Conservation (phyloP, 2,797 vertebrate species). For the Macropodus opercularis region DNA sequence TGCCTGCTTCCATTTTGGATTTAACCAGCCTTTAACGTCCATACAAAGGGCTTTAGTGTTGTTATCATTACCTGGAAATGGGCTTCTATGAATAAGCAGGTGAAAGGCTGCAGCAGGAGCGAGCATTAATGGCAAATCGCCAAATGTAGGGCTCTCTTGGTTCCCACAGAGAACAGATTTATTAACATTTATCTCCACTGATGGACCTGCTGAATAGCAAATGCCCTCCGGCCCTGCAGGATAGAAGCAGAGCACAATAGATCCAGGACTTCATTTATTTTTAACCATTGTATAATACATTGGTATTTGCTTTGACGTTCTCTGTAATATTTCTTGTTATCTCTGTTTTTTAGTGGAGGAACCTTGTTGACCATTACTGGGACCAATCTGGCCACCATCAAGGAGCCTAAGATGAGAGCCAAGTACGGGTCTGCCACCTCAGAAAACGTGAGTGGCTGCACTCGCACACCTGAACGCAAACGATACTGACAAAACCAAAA, state of each 20-base stretch:
- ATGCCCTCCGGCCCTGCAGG: constrained; percentile 8
- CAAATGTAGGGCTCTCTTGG: constrained; percentile 54
- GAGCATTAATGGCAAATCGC: constrained; percentile 57
- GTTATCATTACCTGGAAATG: constrained; percentile 63
- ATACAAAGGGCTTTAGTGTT: constrained; percentile 48
- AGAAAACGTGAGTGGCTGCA: constrained; percentile 87
- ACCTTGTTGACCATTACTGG: constrained; percentile 91
- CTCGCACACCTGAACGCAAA: constrained; percentile 27
- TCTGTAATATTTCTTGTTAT: constrained; percentile 12
- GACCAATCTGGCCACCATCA: constrained; percentile 93
- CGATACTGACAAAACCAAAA: constrained; percentile 46
- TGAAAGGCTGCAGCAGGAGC: constrained; percentile 47
- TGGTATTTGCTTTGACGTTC: constrained; percentile 17
- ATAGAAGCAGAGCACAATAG: constrained; percentile 1
- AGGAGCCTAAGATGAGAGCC: constrained; percentile 94
- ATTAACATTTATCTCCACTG: constrained; percentile 54
- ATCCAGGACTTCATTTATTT: constrained; percentile 6
- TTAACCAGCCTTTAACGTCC: constrained; percentile 70
- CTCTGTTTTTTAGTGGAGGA: constrained; percentile 84
- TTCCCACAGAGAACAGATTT: constrained; percentile 59
- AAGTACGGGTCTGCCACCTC: constrained; percentile 88
- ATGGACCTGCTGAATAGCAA: constrained; percentile 30
- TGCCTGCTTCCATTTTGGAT: constrained; percentile 43
- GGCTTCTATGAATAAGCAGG: constrained; percentile 56
- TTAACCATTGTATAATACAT: constrained; percentile 2